Evolutionary conservation across 2,113 vertebrate species (phyloP), one percentile per base, ranked within the genome.

Genomic region (Hippocampus guttulatus): DNA sequence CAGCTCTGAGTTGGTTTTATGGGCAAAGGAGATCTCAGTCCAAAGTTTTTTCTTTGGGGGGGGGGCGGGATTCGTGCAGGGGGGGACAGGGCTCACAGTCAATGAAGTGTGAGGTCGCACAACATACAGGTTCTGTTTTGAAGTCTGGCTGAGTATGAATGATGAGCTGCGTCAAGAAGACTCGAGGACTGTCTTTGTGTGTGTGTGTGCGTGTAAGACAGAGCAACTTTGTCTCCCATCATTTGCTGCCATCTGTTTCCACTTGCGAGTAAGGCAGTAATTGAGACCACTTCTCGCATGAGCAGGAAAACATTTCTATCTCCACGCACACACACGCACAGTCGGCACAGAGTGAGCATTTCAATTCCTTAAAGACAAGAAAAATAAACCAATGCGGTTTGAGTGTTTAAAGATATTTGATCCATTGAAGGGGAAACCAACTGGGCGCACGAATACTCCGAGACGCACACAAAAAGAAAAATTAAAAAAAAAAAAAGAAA

Each of bases 241-340:
- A 91, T 91, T 81, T 85, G 81, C 74, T 77, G 69, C 91, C 92
- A 93, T 93, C 90, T 92, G 92, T 90, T 93, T 92, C 90, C 90
- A 92, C 91, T 93, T 91, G 85, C 81, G 85, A 87, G 81, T 78
- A 77, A 81, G 84, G 80, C 87, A 81, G 88, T 92, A 92, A 92
- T 92, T 90, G 88, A 91, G 89, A 91, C 91, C 89, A 90, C 88
- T 90, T 91, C 85, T 91, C 73, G 82, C 90, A 90, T 90, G 88
- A 89, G 89, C 88, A 89, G 90, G 80, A 91, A 91, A 90, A 90
- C 88, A 89, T 89, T 90, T 91, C 87, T 87, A 79, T 87, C 81
- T 70, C 18, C 61, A 64, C 18, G 65, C 64, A 69, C 61, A 33
- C 30, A 33, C 30, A 33, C 30, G 4, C 5, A 69, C 69, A 79